A percentile compares a stretch with the other conserved stretches of the same genome.
Evolutionary conservation across 2,888 invertebrate species (phyloP).

Genomic region (Papilio elwesi): DNA sequence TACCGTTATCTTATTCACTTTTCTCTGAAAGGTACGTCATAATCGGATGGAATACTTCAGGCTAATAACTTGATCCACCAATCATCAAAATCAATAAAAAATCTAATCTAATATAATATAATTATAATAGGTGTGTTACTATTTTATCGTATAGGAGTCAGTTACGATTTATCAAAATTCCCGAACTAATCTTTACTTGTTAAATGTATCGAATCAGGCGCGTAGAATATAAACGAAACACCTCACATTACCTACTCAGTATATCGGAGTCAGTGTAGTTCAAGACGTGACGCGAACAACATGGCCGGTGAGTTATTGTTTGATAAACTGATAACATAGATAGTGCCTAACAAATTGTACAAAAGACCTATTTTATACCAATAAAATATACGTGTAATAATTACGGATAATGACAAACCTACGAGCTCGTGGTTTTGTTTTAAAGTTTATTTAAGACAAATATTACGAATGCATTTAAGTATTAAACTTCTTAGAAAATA

Average conservation of each 20-base stretch:
- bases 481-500: no score
- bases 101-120: no score
- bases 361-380: slow-evolving; percentile 5
- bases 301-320: slow-evolving; percentile 38
- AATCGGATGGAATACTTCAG: no score
- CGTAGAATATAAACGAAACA: slow-evolving; percentile 11
- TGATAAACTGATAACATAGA: slow-evolving; percentile 36
- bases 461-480: no score
- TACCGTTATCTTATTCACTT: no score
- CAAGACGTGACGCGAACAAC: slow-evolving; percentile 27
- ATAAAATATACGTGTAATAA: neutral
- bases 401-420: no score
- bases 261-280: slow-evolving; percentile 4
- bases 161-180: slow-evolving; percentile 11
- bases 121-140: neutral
- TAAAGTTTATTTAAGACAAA: neutral
- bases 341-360: slow-evolving; percentile 23
- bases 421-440: neutral
- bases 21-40: no score
- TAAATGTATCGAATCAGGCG: slow-evolving; percentile 26
- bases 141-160: slow-evolving; percentile 7
- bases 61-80: no score
- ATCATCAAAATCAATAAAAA: no score
- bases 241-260: slow-evolving; percentile 4
- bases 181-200: slow-evolving; percentile 4